Conservation (phyloP, 2,797 vertebrate genomes). For the Clarias laeviceps region DNA sequence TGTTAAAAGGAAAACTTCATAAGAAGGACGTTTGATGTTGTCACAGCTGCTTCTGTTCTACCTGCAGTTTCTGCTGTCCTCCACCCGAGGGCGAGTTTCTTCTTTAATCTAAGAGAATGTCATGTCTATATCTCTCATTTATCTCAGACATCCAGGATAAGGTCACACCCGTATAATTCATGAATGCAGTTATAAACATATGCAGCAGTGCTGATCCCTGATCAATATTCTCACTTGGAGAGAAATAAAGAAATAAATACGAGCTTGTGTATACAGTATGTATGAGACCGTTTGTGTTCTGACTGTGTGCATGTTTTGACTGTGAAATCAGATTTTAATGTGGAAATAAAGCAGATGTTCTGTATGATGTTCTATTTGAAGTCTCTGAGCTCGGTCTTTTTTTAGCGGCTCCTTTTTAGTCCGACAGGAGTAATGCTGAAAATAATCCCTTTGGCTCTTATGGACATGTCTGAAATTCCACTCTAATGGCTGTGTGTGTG, state of each 20-base stretch:
- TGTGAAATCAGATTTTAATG: constrained; percentile 45
- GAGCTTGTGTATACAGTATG: too few relatives aligned
- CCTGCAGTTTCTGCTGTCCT: constrained; percentile 62
- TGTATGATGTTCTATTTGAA: constrained; percentile 47
- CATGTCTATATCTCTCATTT: not conserved
- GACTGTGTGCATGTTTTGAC: not conserved
- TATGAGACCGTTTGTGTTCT: not conserved
- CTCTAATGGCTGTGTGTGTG: constrained; percentile 8
- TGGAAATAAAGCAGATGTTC: constrained; percentile 57
- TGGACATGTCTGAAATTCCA: constrained; percentile 21
- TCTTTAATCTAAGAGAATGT: constrained; percentile 22
- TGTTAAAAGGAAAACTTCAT: not conserved
- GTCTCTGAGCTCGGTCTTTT: constrained; percentile 33
- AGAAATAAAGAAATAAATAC: not conserved
- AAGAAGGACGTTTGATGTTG: not conserved
- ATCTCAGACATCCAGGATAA: not conserved
- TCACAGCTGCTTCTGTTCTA: not conserved
- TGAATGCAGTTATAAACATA: not conserved
- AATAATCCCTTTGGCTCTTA: constrained; percentile 17
- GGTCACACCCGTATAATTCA: not conserved
- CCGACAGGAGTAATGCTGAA: not conserved
- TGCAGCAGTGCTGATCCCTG: not conserved
- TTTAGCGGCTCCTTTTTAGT: not conserved
- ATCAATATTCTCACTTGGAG: not conserved
- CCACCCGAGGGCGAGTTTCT: constrained; percentile 64